phyloP scores from a whole-genome alignment of 2,797 vertebrate species.

The Syncerus caffer region DNA sequence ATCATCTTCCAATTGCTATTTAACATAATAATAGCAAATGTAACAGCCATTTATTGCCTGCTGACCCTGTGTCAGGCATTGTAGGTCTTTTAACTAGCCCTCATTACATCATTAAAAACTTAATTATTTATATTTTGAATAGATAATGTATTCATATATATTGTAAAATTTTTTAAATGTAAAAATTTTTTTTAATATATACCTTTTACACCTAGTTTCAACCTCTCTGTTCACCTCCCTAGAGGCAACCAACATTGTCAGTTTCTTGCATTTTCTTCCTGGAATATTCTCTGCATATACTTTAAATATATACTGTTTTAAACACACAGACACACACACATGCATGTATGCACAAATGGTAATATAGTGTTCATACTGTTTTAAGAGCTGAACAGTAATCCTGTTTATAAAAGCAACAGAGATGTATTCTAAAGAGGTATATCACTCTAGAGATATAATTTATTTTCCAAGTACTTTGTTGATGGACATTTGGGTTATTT shows the following conservation, averaged over 20 bases:
- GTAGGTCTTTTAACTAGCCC: not conserved
- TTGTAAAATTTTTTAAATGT: not conserved
- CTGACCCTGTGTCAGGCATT: not conserved
- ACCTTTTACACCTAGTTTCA: not conserved
- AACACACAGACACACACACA: not conserved
- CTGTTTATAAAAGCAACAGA: not conserved
- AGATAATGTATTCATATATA: not conserved
- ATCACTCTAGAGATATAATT: not conserved
- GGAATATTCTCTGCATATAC: not conserved
- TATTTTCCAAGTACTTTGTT: not conserved
- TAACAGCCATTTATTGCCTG: not conserved
- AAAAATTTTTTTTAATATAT: not conserved
- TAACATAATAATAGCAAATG: not conserved
- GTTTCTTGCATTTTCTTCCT: not conserved
- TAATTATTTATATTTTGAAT: not conserved
- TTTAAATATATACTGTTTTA: not conserved
- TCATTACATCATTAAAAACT: not conserved
- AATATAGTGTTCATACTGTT: not conserved
- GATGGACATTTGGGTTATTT: not conserved
- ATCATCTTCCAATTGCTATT: not conserved
- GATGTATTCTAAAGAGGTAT: not conserved
- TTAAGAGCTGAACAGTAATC: not conserved
- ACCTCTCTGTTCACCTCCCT: not conserved
- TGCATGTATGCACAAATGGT: not conserved
- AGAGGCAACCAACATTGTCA: not conserved